These are phyloP conservation scores for Himalopsyche anomala DNA, from an alignment of 2,888 invertebrate genomes.

Conservation along the genomic window DNA sequence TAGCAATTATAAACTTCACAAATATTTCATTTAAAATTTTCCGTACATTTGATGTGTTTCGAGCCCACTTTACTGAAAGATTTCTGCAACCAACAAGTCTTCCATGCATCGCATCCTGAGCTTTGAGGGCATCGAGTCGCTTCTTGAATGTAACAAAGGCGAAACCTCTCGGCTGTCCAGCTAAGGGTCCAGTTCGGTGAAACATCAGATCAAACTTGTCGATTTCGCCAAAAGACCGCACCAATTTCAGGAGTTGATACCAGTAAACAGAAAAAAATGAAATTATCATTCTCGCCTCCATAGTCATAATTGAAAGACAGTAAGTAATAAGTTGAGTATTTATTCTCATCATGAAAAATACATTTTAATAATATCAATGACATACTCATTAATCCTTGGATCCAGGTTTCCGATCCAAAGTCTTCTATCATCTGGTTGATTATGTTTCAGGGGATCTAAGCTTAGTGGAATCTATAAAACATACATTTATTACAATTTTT, in stretches of 20 bases:
- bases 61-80: constrained; percentile 89
- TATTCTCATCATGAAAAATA: constrained; percentile 41
- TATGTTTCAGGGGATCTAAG: constrained; percentile 77
- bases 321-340: constrained; percentile 36
- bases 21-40: constrained; percentile 55
- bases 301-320: constrained; percentile 49
- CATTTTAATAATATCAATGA: constrained; percentile 68
- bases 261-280: constrained; percentile 80
- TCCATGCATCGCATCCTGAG: constrained; percentile 85
- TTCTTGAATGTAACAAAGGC: constrained; percentile 92
- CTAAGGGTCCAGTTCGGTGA: constrained; percentile 92
- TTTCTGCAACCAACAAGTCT: constrained; percentile 84
- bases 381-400: constrained; percentile 95
- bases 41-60: constrained; percentile 82
- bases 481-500: background rate
- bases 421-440: constrained; percentile 81
- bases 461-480: constrained; percentile 74
- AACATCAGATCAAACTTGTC: constrained; percentile 97
- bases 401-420: constrained; percentile 97
- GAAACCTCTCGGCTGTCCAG: constrained; percentile 94
- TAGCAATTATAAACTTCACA: no score
- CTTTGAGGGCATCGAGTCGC: constrained; percentile 82
- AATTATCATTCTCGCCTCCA: constrained; percentile 24
- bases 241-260: constrained; percentile 97
- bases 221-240: constrained; percentile 94